These are phyloP conservation scores for Aleiodes sp. DNA, from an alignment of 1,140 invertebrate species.

Conservation along the genomic window DNA sequence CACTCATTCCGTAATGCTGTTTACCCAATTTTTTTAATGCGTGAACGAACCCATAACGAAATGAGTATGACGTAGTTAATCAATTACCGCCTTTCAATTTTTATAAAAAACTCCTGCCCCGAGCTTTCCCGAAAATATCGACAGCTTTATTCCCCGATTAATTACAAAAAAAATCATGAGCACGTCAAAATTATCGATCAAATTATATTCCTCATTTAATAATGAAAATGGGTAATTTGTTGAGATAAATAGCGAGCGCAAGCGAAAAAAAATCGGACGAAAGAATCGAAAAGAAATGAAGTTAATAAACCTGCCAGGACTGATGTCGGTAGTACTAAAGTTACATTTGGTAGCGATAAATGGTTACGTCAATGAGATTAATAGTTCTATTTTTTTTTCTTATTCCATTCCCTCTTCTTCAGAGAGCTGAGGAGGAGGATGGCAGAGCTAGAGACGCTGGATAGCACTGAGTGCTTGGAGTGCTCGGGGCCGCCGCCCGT, in stretches of 20 bases:
- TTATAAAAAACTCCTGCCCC: neutral
- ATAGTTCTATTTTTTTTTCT: constrained; percentile 45
- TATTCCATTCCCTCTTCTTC: constrained; percentile 43
- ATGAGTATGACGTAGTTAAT: neutral
- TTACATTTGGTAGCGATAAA: constrained; percentile 12
- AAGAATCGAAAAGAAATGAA: neutral
- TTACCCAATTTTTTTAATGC: neutral
- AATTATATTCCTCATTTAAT: neutral
- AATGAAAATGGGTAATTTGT: neutral
- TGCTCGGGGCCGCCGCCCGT: constrained; percentile 62
- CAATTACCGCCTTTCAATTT: neutral
- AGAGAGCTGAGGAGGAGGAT: constrained; percentile 63
- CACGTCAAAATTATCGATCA: too few relatives aligned
- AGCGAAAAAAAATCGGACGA: too few relatives aligned
- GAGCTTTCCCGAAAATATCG: neutral
- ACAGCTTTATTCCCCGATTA: neutral
- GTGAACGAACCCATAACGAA: neutral
- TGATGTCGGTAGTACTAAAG: neutral
- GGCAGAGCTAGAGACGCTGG: constrained; percentile 64
- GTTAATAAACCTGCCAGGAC: neutral
- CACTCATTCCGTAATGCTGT: neutral
- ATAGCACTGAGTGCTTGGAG: constrained; percentile 62
- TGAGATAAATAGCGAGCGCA: too few relatives aligned
- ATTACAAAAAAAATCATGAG: too few relatives aligned
- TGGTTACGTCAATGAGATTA: constrained; percentile 43